Evolutionary conservation across 1,140 invertebrate species (phyloP), one percentile per base, ranked within the genome.

Genomic region (Conus betulinus): DNA sequence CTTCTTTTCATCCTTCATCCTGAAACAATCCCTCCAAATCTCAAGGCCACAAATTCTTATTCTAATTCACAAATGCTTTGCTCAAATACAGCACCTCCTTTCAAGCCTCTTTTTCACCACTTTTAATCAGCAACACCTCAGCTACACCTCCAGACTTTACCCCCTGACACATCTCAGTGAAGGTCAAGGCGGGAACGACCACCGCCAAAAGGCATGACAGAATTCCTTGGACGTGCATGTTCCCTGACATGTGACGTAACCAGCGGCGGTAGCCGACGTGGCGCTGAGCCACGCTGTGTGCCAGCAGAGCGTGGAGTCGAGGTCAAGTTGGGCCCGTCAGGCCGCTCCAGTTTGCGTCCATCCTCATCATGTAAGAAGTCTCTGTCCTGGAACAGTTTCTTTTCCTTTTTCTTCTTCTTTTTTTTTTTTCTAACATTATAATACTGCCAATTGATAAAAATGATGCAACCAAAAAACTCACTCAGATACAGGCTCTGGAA

Each of bases 311-410:
- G 79, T 23, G 51, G 79, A 4, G 20, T 81, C 13, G 39, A 81
- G 57, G 51, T 52, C 53, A 27, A 60, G 57, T 8, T 51, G 17
- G 57, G 83, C 51, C 15, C 63, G 10, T 52, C 15, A 3, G 76
- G 87, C 78, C 57, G 76, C 3, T 6, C 10, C 79, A 67, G 25
- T 85, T 51, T 84, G 4, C 88, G 81, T 85, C 83, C 83, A 85
- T 88, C 88, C 84, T 88, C 67, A 88, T 88, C 88, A 79, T 85
- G 85, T 51, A 88, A 52, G 51, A 88, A 84, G 8, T 60, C 57
- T 23, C 87, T 79, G 53, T 83, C 79, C 87, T 88, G 52, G 23
- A 85, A 85, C n/a, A 63, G 6, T 20, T 11, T 11, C 20, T 71
- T 20, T 71, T 71, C 11, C 20, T 71, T 71, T 71, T n/a, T 23